These are phyloP conservation scores for Carassius auratus DNA, from an alignment of 2,113 vertebrate genomes.

Conservation along the genomic window DNA sequence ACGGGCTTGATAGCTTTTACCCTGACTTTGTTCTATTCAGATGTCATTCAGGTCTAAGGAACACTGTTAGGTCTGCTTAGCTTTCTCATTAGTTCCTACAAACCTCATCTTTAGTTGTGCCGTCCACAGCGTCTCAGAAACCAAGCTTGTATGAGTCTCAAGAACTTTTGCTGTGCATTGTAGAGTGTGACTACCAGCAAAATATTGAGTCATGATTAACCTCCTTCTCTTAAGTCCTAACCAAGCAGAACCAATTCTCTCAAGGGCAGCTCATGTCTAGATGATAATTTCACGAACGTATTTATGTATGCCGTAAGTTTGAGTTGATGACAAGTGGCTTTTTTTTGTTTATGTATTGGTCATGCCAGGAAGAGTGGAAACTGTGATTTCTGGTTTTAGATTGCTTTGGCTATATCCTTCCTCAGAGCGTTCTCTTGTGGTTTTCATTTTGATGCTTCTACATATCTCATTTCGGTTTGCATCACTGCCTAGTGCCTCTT, in stretches of 20 bases:
- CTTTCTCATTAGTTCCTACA: neutral
- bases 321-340: neutral
- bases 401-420: conserved; percentile 9
- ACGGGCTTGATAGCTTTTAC: neutral
- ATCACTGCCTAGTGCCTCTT: conserved; percentile 1
- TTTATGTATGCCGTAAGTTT: neutral
- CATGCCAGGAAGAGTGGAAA: neutral
- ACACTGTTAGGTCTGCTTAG: neutral
- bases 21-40: conserved; percentile 6
- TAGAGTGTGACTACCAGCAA: neutral
- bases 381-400: neutral
- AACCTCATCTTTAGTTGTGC: conserved; percentile 1
- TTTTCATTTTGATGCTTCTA: neutral
- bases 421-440: neutral
- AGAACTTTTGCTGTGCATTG: neutral
- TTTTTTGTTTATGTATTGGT: neutral
- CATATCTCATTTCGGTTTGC: neutral
- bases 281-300: neutral
- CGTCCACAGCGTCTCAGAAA: neutral
- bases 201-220: neutral
- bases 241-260: conserved; percentile 29
- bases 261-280: neutral
- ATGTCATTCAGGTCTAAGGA: neutral
- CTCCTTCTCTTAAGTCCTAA: conserved; percentile 43
- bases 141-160: neutral